Evolutionary conservation across 2,888 invertebrate species (phyloP), one percentile per base, ranked within the genome.

Genomic region (Danaus chrysippus): DNA sequence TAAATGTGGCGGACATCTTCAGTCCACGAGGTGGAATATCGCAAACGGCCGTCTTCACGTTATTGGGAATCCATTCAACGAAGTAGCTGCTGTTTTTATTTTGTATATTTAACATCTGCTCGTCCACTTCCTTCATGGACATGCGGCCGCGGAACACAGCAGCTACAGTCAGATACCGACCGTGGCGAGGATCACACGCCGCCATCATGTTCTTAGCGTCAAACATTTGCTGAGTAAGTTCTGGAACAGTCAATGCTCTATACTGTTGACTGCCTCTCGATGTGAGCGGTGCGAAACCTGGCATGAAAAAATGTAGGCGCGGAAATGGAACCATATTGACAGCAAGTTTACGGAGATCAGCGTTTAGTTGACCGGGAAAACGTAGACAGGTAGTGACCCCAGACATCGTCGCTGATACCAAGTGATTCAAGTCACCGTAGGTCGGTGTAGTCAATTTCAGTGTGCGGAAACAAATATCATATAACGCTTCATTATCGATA

Each of bases 121-220:
- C 95, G 74, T 95, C 95, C 1, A 95, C 95, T 92, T 97, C 97
- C 78, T 97, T 98, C 97, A 97, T 97, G 11, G 97, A 97, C 96
- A 97, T 96, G 66, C 96, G 92, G 0, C 96, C 97, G 73, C 97
- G 92, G 92, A 97, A 97, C 73, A 97, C 95, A 46, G 97, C 96
- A 5, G 97, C 97, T 0, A 97, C 97, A 0, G 97, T 97, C 58
- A 97, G 88, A 78, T 97, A 98, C 67, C 97, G 92, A 19, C 97
- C 97, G 78, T 97, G 97, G 54, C 97, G 92, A 0, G 97, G 97
- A 80, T 97, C 97, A 77, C 97, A 97, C 0, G 98, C 97, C 1
- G 96, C 96, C 97, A 97, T 92, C 96, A 96, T 83, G 93, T 92
- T 93, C 93, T 96, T 85, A 91, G 96, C 91, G 92, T 95, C 82